Evolutionary conservation across 2,888 invertebrate species (phyloP).

Genomic region (Hydrotaea diabolus): DNA sequence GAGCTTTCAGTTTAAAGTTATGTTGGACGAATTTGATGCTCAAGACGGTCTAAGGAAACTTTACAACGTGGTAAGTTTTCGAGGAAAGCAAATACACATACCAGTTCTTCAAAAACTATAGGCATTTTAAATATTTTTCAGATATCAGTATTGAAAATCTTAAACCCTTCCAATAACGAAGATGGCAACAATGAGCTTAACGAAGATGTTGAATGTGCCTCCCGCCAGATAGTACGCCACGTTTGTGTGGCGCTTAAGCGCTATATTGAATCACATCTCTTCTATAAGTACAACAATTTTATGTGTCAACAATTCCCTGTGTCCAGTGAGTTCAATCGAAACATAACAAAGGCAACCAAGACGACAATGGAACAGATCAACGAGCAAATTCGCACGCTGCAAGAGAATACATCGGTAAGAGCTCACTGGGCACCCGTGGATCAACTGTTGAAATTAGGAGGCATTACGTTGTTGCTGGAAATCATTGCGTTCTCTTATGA

Average conservation of each 20-base stretch:
- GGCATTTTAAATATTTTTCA: slow-evolving; percentile 73
- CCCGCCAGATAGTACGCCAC: slow-evolving; percentile 93
- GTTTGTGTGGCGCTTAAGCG: slow-evolving; percentile 94
- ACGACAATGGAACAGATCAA: slow-evolving; percentile 90
- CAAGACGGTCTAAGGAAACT: slow-evolving; percentile 95
- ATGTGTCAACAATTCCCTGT: slow-evolving; percentile 83
- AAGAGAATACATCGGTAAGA: slow-evolving; percentile 88
- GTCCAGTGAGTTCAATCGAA: slow-evolving; percentile 78
- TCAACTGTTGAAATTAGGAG: slow-evolving; percentile 91
- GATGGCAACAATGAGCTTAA: slow-evolving; percentile 85
- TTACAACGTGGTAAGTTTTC: slow-evolving; percentile 87
- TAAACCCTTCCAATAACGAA: slow-evolving; percentile 84
- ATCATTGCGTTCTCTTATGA: slow-evolving; percentile 94
- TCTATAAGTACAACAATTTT: slow-evolving; percentile 88
- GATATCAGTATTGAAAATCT: slow-evolving; percentile 92
- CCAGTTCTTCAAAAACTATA: neutral
- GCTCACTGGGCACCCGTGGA: slow-evolving; percentile 95
- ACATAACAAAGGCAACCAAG: slow-evolving; percentile 84
- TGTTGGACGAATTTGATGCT: slow-evolving; percentile 95
- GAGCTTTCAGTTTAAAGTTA: slow-evolving; percentile 95
- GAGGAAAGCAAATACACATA: neutral
- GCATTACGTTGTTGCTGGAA: slow-evolving; percentile 89
- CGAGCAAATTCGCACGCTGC: slow-evolving; percentile 91
- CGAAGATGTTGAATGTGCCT: slow-evolving; percentile 95
- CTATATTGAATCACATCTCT: slow-evolving; percentile 95